phyloP scores from a whole-genome alignment of 2,888 invertebrate species.

The Miltochrista miniata region DNA sequence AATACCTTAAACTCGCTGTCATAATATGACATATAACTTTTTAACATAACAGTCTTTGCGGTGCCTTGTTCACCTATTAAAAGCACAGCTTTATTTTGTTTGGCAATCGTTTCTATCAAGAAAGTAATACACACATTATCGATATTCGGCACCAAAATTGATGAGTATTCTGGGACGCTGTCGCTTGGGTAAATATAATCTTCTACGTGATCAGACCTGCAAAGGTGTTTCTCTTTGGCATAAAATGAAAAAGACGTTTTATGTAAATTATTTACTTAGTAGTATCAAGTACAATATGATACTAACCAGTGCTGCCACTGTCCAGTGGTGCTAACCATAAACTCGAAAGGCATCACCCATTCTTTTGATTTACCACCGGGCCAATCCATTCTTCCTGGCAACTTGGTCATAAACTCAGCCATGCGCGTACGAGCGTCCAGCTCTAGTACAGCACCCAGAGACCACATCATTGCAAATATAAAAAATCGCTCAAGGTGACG shows the following conservation, averaged over 20 bases:
- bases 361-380: slow-evolving; percentile 85
- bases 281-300: no score
- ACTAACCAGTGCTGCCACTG: slow-evolving; percentile 92
- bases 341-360: slow-evolving; percentile 92
- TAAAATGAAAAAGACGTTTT: not conserved
- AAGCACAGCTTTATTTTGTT: slow-evolving; percentile 91
- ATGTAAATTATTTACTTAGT: not conserved
- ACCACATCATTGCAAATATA: slow-evolving; percentile 94
- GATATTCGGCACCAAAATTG: slow-evolving; percentile 94
- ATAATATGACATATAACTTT: slow-evolving; percentile 89
- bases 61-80: slow-evolving; percentile 96
- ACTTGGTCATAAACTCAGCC: slow-evolving; percentile 87
- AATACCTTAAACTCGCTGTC: slow-evolving; percentile 91
- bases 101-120: slow-evolving; percentile 90
- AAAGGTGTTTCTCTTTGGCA: not conserved
- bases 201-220: slow-evolving; percentile 86
- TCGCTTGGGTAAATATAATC: slow-evolving; percentile 89
- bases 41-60: slow-evolving; percentile 96
- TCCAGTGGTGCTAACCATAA: slow-evolving; percentile 88
- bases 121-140: slow-evolving; percentile 95
- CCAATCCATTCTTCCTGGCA: slow-evolving; percentile 89
- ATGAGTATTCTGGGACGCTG: slow-evolving; percentile 89
- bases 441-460: slow-evolving; percentile 93
- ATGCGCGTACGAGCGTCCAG: slow-evolving; percentile 88
- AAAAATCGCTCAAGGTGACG: slow-evolving; percentile 89